Evolutionary conservation across 2,113 vertebrate species (phyloP).

Genomic region (Cyanocitta stelleri): DNA sequence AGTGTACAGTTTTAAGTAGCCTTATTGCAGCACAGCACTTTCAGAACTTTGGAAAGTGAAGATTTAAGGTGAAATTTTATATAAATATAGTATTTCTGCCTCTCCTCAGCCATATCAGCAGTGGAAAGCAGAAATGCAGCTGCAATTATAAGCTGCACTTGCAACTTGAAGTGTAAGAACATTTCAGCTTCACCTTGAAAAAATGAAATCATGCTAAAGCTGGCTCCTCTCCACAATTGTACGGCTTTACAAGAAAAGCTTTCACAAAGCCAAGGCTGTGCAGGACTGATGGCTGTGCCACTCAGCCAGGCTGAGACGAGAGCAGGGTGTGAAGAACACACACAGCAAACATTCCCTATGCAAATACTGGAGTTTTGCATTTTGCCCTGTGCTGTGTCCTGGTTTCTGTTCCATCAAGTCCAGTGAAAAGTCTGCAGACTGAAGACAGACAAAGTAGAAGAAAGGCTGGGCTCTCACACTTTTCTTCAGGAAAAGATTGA

Average conservation of each 20-base stretch:
- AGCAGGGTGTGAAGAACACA: neutral
- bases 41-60: neutral
- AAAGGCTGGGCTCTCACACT: neutral
- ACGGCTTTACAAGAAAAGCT: neutral
- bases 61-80: neutral
- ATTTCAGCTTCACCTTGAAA: neutral
- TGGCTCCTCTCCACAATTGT: neutral
- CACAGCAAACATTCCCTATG: neutral
- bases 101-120: neutral
- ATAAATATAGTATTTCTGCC: neutral
- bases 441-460: neutral
- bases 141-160: neutral
- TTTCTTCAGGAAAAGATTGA: neutral
- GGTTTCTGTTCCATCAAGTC: neutral
- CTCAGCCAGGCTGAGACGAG: neutral
- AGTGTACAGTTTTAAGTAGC: neutral
- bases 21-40: neutral
- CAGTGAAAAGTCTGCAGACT: neutral
- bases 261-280: neutral
- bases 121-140: neutral
- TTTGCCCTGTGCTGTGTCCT: neutral
- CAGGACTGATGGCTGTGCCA: neutral
- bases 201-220: neutral
- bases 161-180: neutral
- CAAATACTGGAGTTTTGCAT: neutral